These are phyloP conservation scores for Tetramorium parvispinum DNA, from an alignment of 1,140 invertebrate genomes.

Conservation along the genomic window DNA sequence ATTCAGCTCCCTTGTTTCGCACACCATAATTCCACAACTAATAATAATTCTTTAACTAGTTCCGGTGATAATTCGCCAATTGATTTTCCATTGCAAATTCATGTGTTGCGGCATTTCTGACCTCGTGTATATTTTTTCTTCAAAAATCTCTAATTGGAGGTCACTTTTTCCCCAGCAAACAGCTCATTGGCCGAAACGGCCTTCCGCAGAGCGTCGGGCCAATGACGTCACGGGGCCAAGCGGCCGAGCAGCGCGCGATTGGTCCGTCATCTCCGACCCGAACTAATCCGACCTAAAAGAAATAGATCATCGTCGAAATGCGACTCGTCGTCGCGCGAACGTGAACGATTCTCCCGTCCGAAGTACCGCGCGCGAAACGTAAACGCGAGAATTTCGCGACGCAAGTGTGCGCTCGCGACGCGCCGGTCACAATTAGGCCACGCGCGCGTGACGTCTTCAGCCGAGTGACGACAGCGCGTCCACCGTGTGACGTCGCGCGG, in stretches of 20 bases:
- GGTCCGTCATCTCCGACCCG: not conserved
- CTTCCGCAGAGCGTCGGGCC: not conserved
- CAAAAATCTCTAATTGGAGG: not conserved
- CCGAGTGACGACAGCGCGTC: not conserved
- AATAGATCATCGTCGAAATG: not conserved
- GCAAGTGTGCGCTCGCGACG: no score
- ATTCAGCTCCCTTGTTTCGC: no score
- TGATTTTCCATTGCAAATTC: no score
- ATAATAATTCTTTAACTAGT: no score
- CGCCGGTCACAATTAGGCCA: no score
- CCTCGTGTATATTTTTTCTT: no score
- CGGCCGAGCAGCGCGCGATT: not conserved
- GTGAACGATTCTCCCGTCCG: not conserved
- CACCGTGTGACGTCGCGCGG: slow-evolving; percentile 16
- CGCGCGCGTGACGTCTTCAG: no score
- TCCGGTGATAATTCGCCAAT: no score
- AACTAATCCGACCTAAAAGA: no score
- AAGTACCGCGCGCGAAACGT: not conserved
- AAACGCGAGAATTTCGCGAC: not conserved
- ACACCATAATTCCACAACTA: no score
- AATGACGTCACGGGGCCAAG: not conserved
- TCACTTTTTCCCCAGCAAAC: not conserved
- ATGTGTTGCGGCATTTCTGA: no score
- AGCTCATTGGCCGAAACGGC: not conserved
- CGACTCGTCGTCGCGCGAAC: not conserved